Conservation (phyloP, 2,888 invertebrate genomes). For the Nephrotoma appendiculata region DNA sequence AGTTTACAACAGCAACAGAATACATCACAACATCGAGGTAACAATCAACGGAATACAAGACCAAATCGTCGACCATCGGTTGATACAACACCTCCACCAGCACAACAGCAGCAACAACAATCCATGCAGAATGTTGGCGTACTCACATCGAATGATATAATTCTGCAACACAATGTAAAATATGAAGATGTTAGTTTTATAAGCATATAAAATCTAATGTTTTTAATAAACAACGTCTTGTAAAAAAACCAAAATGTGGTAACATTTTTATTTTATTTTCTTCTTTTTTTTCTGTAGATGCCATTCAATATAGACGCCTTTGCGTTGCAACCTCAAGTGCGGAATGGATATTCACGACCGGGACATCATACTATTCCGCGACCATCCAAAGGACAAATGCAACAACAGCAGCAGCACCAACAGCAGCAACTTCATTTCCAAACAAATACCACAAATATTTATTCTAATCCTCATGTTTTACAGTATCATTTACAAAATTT, state of each 20-base stretch:
- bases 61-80: conserved; percentile 28
- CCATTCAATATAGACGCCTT: not conserved
- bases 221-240: not conserved
- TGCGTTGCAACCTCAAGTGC: conserved; percentile 22
- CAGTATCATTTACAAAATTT: conserved; percentile 23
- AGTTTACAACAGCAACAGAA: conserved; percentile 15
- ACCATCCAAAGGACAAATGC: conserved; percentile 21
- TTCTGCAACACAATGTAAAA: conserved; percentile 21
- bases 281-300: conserved; percentile 18
- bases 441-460: conserved; percentile 14
- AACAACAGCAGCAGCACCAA: conserved; percentile 19
- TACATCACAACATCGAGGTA: conserved; percentile 20
- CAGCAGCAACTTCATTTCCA: conserved; percentile 23
- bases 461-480: conserved; percentile 2
- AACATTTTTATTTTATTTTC: not conserved
- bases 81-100: conserved; percentile 29
- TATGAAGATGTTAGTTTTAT: conserved; percentile 26
- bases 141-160: conserved; percentile 17
- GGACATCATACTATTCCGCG: conserved; percentile 24
- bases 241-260: not conserved
- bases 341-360: conserved; percentile 28
- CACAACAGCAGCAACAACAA: not conserved
- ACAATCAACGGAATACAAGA: conserved; percentile 20
- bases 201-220: not conserved
- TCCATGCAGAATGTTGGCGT: conserved; percentile 11